phyloP scores from a whole-genome alignment of 2,797 vertebrate species.

The Dipus sagitta region DNA sequence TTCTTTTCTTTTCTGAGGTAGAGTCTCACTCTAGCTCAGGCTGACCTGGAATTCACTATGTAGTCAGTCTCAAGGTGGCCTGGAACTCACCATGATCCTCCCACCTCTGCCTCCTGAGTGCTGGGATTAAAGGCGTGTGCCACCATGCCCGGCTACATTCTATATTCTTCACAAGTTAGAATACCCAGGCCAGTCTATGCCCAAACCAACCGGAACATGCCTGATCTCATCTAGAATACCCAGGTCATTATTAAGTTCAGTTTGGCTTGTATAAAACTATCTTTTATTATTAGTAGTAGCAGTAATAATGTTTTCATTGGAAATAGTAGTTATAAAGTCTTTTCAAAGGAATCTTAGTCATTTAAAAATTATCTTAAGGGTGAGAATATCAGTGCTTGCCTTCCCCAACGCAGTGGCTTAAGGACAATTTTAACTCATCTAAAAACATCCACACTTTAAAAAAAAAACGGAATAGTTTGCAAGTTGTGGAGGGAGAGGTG shows the following conservation, averaged over 20 bases:
- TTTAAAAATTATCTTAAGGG: no score
- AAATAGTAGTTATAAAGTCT: constrained; percentile 39
- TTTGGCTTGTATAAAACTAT: constrained; percentile 13
- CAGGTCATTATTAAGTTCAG: neutral
- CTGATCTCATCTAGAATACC: no score
- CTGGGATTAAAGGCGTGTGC: no score
- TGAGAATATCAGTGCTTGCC: neutral
- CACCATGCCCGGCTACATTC: neutral
- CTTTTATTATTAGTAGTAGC: constrained; percentile 45
- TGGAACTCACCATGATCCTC: no score
- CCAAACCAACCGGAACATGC: no score
- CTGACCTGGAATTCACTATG: no score
- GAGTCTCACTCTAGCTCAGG: no score
- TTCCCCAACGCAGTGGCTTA: neutral
- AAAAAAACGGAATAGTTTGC: neutral
- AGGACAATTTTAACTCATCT: constrained; percentile 22
- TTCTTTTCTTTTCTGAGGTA: no score
- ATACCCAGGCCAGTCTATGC: no score
- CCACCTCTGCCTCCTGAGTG: no score
- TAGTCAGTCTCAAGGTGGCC: no score
- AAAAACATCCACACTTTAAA: neutral
- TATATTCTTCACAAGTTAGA: neutral
- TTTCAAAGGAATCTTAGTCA: neutral
- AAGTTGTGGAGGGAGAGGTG: neutral
- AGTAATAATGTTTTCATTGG: constrained; percentile 35